Conservation (phyloP, 37 sponge, comb jelly and placozoan genomes). For the Geodia barretti region DNA sequence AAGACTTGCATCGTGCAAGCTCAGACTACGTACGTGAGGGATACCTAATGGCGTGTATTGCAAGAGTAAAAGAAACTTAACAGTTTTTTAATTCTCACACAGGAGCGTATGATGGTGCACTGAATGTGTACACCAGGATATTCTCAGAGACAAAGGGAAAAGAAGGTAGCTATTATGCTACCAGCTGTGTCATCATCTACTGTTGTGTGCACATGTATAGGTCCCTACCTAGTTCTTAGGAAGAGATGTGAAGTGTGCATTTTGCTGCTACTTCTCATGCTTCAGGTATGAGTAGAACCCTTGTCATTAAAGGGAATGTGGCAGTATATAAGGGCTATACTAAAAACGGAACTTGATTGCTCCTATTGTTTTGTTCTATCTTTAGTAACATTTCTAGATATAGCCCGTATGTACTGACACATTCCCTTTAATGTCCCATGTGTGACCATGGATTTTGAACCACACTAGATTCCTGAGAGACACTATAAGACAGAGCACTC, state of each 20-base stretch:
- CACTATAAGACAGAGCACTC: conserved; percentile 24
- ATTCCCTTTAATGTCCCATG: not conserved
- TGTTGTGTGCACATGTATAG: not conserved
- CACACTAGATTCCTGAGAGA: conserved; percentile 16
- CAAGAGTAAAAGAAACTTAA: too few relatives aligned
- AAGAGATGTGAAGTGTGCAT: conserved; percentile 34
- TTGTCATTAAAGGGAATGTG: not conserved
- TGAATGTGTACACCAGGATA: conserved; percentile 22
- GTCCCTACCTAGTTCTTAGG: conserved; percentile 19
- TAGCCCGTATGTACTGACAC: not conserved
- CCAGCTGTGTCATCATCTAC: not conserved
- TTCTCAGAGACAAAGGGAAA: conserved; percentile 35
- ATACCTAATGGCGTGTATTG: not conserved
- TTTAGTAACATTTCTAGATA: not conserved
- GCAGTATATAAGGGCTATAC: not conserved
- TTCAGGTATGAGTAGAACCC: conserved; percentile 30
- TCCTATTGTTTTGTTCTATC: too few relatives aligned
- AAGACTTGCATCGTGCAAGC: conserved; percentile 52
- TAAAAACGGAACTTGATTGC: too few relatives aligned
- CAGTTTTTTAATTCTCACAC: not conserved
- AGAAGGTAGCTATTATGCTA: conserved; percentile 17
- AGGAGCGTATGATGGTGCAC: conserved; percentile 59
- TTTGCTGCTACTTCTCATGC: conserved; percentile 51
- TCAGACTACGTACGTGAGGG: conserved; percentile 40
- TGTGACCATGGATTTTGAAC: not conserved